phyloP scores from a whole-genome alignment of 2,888 invertebrate species.

The Drosophila multiciliata region DNA sequence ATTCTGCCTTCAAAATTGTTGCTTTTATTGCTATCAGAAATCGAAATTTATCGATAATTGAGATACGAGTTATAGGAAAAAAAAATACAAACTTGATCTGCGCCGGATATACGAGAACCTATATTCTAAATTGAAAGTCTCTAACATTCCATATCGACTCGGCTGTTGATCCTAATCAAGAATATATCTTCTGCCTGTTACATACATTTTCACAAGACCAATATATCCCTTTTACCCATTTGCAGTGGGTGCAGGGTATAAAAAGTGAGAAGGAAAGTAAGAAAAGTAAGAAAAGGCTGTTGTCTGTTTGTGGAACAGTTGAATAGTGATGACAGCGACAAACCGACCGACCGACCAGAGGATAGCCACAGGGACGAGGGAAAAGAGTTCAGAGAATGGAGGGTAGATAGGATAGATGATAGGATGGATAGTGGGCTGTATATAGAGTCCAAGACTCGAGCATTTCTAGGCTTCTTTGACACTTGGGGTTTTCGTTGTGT shows the following conservation, averaged over 20 bases:
- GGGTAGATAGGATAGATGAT: background rate
- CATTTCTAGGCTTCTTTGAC: background rate
- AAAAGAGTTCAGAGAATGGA: background rate
- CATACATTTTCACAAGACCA: no score
- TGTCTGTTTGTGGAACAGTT: conserved; percentile 49
- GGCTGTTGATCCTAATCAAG: no score
- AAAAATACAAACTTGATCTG: no score
- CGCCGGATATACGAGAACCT: no score
- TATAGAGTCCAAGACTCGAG: conserved; percentile 1
- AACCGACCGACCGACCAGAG: conserved; percentile 10
- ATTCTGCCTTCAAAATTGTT: no score
- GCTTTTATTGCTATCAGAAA: no score
- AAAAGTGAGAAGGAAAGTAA: background rate
- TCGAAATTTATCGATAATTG: no score
- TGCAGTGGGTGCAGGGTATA: background rate
- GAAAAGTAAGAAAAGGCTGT: conserved; percentile 27
- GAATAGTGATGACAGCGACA: conserved; percentile 63
- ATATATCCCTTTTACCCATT: no score
- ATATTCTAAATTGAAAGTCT: no score
- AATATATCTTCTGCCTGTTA: no score
- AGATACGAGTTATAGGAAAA: no score
- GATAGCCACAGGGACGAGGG: background rate
- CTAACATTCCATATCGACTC: no score
- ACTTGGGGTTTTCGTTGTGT: background rate
- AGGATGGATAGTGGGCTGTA: conserved; percentile 2